Evolutionary conservation across 2,888 invertebrate genomes (phyloP), one percentile per base, ranked within the genome.

Genomic region (Pycnomerus fuliginosus): DNA sequence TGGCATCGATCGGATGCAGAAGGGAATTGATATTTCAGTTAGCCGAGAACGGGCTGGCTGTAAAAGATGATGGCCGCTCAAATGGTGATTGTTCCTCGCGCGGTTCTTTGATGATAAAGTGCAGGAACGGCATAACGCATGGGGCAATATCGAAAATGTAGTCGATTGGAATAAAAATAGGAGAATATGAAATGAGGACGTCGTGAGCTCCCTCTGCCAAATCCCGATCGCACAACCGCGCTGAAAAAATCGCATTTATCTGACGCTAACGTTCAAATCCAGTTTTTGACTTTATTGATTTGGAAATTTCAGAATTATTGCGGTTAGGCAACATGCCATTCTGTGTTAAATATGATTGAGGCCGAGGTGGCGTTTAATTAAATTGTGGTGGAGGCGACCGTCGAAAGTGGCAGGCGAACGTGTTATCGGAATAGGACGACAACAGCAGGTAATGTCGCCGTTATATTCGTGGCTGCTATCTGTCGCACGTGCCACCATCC

Each of bases 141-240:
- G 54, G 55, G 56, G 58, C 61, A 61, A 64, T 62, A 64, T 64
- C 59, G 58, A 56, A 55, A 63, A 61, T 55, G 61, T 62, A 62
- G 62, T 62, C 61, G 61, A 62, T 59, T 52, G 63, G 61, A 63
- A 63, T 62, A 64, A 62, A 61, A 63, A 61, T 60, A 37, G 60
- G 50, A 38, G 61, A 62, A 62, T 62, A 61, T 59, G 50, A 55
- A 62, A 62, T 64, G 61, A 63, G 60, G 39, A 28, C 30, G 30
- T 22, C 16, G 29, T 16, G 35, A n/a, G 25, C 25, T 20, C 32
- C 30, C 38, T 25, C 46, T 17, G 27, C 35, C 32, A 42, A 47
- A 47, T 47, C 47, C 36, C 42, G 27, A 16, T 25, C 27, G 27
- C 17, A 24, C 25, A 15, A 29, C 32, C 23, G 23, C 36, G 36